Evolutionary conservation across 2,113 vertebrate genomes (phyloP).

Genomic region (Grantiella picta): DNA sequence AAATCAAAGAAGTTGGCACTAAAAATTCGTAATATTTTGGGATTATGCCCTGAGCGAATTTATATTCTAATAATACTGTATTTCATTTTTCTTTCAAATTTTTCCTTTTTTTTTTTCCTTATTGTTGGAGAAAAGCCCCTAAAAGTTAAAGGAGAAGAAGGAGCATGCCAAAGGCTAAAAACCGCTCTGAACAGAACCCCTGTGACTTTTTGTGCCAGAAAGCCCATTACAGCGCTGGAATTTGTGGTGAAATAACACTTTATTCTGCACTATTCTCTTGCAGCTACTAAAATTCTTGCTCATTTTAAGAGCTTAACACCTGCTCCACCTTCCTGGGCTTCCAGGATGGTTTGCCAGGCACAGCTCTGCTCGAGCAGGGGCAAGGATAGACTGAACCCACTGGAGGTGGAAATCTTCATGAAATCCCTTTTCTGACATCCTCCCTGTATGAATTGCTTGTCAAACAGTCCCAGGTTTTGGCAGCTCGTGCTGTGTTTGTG

Average conservation of each 20-base stretch:
- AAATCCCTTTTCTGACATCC: neutral
- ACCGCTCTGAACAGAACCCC: neutral
- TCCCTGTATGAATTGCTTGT: neutral
- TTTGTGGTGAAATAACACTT: neutral
- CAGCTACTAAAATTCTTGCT: constrained; percentile 1
- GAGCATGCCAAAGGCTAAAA: neutral
- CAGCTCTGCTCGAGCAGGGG: neutral
- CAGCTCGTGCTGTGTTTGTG: neutral
- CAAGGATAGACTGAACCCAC: neutral
- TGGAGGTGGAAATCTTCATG: neutral
- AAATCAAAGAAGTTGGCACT: neutral
- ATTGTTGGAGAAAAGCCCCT: neutral
- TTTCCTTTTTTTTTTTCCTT: neutral
- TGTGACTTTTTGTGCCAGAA: neutral
- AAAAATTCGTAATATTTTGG: neutral
- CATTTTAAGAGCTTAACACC: constrained; percentile 8
- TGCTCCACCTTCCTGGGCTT: neutral
- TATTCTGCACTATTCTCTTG: neutral
- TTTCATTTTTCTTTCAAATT: neutral
- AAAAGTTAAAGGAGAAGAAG: neutral
- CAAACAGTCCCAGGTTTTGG: neutral
- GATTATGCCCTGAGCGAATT: neutral
- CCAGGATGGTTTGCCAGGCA: neutral
- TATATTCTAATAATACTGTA: neutral
- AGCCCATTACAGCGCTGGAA: constrained; percentile 6